Evolutionary conservation across 1,140 invertebrate species (phyloP).

Genomic region (Ganaspis sp.): DNA sequence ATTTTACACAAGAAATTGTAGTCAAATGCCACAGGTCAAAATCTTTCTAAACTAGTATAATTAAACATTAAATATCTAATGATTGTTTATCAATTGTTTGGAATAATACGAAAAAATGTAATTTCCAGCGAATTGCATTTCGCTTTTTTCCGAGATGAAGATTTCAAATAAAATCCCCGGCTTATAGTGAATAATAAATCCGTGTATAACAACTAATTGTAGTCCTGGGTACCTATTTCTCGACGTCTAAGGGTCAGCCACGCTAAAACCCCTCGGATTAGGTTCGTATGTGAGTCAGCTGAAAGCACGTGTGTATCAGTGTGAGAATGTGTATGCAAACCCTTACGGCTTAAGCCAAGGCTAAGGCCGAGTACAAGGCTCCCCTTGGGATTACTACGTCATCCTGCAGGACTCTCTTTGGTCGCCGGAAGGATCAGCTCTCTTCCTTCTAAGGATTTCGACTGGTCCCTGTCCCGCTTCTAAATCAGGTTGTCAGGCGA

Average conservation of each 20-base stretch:
- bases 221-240: slow-evolving; percentile 52
- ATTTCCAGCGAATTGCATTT: not conserved
- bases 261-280: slow-evolving; percentile 59
- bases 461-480: slow-evolving; percentile 38
- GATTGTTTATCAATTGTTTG: too few species aligned
- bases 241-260: slow-evolving; percentile 57
- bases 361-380: slow-evolving; percentile 59
- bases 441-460: slow-evolving; percentile 48
- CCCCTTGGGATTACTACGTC: slow-evolving; percentile 66
- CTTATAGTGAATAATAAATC: slow-evolving; percentile 42
- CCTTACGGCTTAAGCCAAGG: slow-evolving; percentile 63
- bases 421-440: slow-evolving; percentile 53
- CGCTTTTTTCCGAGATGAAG: not conserved
- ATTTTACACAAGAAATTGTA: too few species aligned
- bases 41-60: too few species aligned
- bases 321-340: slow-evolving; percentile 62
- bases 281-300: slow-evolving; percentile 54
- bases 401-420: slow-evolving; percentile 56
- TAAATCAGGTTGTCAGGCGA: slow-evolving; percentile 50
- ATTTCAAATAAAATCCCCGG: not conserved
- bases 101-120: too few species aligned
- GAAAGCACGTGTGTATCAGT: slow-evolving; percentile 48
- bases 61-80: too few species aligned
- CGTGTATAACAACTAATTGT: slow-evolving; percentile 52
- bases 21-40: too few species aligned